Evolutionary conservation across 2,888 invertebrate genomes (phyloP).

Genomic region (Atethmia centrago): DNA sequence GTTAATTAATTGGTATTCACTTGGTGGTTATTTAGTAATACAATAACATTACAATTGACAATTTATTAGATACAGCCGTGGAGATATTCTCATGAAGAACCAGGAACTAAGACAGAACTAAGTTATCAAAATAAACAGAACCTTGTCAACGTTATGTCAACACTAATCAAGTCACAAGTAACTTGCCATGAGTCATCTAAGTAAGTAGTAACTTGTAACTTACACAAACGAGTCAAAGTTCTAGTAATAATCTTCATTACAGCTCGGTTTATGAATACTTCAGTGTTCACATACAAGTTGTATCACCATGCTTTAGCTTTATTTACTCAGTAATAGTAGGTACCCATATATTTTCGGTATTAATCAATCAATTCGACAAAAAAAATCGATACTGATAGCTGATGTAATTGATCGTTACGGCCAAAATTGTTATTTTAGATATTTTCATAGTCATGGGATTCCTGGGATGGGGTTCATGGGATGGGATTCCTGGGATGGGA

Average conservation of each 20-base stretch:
- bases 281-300: not conserved
- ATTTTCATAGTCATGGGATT: too few relatives aligned
- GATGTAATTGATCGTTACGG: too few relatives aligned
- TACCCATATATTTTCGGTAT: not conserved
- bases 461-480: too few relatives aligned
- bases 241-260: constrained; percentile 4
- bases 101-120: not conserved
- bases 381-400: too few relatives aligned
- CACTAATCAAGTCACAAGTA: constrained; percentile 26
- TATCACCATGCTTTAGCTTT: not conserved
- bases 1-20: too few relatives aligned
- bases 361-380: too few relatives aligned
- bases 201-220: constrained; percentile 36
- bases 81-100: not conserved
- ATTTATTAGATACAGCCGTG: not conserved
- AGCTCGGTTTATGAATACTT: not conserved
- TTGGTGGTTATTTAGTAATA: too few relatives aligned
- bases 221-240: constrained; percentile 32
- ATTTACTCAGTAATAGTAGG: constrained; percentile 2
- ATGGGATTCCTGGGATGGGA: too few relatives aligned
- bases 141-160: constrained; percentile 37
- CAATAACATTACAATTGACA: too few relatives aligned
- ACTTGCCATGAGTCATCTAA: constrained; percentile 18
- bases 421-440: too few relatives aligned
- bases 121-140: constrained; percentile 39